Conservation (phyloP, 2,797 vertebrate species). For the Enteromius paludinosus region DNA sequence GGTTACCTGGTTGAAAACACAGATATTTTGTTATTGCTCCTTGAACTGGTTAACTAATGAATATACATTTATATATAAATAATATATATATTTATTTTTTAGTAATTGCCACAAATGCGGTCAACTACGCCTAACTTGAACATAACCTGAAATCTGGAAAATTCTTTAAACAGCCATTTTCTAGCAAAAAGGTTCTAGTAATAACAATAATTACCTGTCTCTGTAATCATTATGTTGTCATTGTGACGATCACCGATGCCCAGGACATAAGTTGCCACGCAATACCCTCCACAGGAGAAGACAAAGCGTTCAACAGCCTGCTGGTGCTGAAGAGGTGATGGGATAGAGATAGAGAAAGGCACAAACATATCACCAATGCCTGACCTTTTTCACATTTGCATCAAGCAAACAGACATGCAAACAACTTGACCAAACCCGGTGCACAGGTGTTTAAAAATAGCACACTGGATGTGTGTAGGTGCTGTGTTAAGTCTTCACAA, state of each 20-base stretch:
- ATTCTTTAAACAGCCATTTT: not conserved
- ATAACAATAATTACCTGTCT: slow-evolving; percentile 82
- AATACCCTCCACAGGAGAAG: slow-evolving; percentile 96
- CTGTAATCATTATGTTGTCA: slow-evolving; percentile 99
- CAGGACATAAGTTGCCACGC: slow-evolving; percentile 96
- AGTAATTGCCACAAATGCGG: not conserved
- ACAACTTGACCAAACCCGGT: not conserved
- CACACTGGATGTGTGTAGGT: slow-evolving; percentile 9
- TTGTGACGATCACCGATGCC: slow-evolving; percentile 98
- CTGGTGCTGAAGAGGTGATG: slow-evolving; percentile 82
- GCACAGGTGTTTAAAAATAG: not conserved
- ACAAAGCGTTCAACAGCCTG: slow-evolving; percentile 95
- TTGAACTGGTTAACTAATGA: not conserved
- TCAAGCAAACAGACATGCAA: slow-evolving; percentile 39
- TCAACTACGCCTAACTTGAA: not conserved
- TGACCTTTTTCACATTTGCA: slow-evolving; percentile 17
- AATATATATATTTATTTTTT: not conserved
- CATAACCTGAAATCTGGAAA: not conserved
- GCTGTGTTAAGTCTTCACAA: slow-evolving; percentile 8
- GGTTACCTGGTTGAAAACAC: slow-evolving; percentile 83
- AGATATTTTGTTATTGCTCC: not conserved
- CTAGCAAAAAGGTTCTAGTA: not conserved
- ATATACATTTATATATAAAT: too few relatives aligned
- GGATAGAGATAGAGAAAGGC: not conserved
- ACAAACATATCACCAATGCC: not conserved